Evolutionary conservation across 2,797 vertebrate genomes (phyloP), one percentile per base, ranked within the genome.

Genomic region (Enteromius fasciolatus): DNA sequence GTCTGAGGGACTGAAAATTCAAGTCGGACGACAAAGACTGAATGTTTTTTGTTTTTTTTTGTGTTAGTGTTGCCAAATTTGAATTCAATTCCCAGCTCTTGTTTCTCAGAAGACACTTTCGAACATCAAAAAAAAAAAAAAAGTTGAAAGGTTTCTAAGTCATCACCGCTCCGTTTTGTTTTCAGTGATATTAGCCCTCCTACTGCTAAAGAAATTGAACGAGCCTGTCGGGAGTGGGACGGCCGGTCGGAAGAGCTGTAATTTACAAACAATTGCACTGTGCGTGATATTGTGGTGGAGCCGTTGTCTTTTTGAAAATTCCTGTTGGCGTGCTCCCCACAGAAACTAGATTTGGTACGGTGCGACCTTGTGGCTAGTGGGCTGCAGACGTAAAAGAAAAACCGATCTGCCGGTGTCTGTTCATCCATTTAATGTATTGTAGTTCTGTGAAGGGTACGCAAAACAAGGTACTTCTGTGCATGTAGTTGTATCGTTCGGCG

Each of bases 1-100:
- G 94, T 88, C 91, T 95, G 93, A 92, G 93, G 87, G 94, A 95
- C 90, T 94, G 91, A 95, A 76, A 75, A 36, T 18, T 6, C 31
- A 17, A 4, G 20, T 54, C n/a, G 57, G 57, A 61, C 23, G 1
- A 54, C 31, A 73, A 64, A 63, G 72, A 69, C 80, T 75, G 59
- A 75, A 82, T 66, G 80, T 81, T 76, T 48, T 61, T 67, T 57
- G 61, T 82, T 36, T 39, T 39, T 39, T 39, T 39, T 39, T 39
- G 36, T 39, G 57, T 74, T 78, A 64, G 46, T 54, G 46, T 83
- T 84, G 80, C 80, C 83, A 80, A 86, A 79, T 83, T 61, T 76
- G 50, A 61, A 64, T 86, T 76, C 57, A 66, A 76, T 81, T 77
- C 78, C 70, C 70, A 81, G 76, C 72, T 48, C 69, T 57, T 33